Evolutionary conservation across 1,140 invertebrate genomes (phyloP), one percentile per base, ranked within the genome.

Genomic region (Ceratitis capitata): DNA sequence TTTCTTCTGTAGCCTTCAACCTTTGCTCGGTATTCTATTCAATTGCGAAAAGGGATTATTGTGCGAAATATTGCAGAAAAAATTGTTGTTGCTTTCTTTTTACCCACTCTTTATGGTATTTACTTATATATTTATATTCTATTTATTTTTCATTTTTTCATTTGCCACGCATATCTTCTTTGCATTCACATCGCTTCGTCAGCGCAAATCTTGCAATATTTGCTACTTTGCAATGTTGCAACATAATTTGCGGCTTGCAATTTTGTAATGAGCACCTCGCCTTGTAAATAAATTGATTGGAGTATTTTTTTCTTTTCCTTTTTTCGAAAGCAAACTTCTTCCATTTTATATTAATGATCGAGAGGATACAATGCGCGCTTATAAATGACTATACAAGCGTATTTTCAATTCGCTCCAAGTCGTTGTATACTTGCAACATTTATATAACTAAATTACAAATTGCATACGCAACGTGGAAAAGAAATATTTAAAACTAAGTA

Each of bases 161-260:
- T 47, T 45, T 45, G 10, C n/a, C 14, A 0, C 69, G 42, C 39
- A 23, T 14, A 45, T 12, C 32, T 23, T 45, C 61, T 78, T 78
- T 19, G 6, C 39, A 26, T 10, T 78, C 19, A 45, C 9, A 2
- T 35, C 69, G 19, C 26, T 45, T n/a, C n/a, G 9, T 78, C 69
- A 78, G 69, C 69, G 23, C 26, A 78, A 78, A 45, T 39, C 9
- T 42, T 78, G 42, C 69, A 23, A 45, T n/a, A 78, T 45, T 78
- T 45, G 42, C 69, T 78, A 45, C 35, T 78, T 78, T 78, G 42
- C 69, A 78, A 29, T 78, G 39, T 78, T 78, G 69, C 69, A 78
- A 78, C 69, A 78, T 78, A 78, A 78, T 78, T 78, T 78, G 69
- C 69, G 69, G 39, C 69, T 74, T 78, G 69, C 35, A 78, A 39